Evolutionary conservation across 2,888 invertebrate genomes (phyloP).

Genomic region (Drosophila neotestacea): DNA sequence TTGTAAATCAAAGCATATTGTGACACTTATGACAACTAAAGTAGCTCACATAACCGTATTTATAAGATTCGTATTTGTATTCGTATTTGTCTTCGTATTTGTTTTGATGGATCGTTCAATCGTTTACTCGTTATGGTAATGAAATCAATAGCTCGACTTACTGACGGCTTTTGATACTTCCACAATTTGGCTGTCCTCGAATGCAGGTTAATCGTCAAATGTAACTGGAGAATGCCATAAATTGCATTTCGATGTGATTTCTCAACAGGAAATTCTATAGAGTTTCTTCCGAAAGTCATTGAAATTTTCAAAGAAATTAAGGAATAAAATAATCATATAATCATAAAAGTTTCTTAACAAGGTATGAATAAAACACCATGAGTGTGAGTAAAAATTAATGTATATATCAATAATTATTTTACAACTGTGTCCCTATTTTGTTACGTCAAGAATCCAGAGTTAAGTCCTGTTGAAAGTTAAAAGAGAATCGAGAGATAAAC

Average conservation of each 20-base stretch:
- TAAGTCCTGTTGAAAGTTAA: no score
- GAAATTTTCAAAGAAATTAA: no score
- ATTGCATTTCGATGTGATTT: neutral
- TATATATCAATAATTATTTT: no score
- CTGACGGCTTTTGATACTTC: constrained; percentile 33
- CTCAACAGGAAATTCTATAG: no score
- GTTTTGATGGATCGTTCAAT: constrained; percentile 27
- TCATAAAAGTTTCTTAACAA: no score
- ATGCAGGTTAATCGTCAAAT: constrained; percentile 30
- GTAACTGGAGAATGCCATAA: neutral
- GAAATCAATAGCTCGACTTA: constrained; percentile 59
- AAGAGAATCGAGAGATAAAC: no score
- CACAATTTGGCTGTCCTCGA: constrained; percentile 19
- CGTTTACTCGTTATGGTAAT: constrained; percentile 58
- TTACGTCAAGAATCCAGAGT: no score
- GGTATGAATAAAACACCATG: no score
- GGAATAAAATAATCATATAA: no score
- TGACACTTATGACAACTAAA: constrained; percentile 82
- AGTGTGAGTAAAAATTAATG: no score
- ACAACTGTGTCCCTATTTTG: no score
- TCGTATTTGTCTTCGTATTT: constrained; percentile 4
- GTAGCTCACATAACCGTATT: constrained; percentile 81
- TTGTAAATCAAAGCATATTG: constrained; percentile 82
- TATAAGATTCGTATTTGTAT: constrained; percentile 34
- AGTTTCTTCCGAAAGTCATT: no score